Conservation (phyloP, 2,888 invertebrate genomes). For the Micropterix aruncella region DNA sequence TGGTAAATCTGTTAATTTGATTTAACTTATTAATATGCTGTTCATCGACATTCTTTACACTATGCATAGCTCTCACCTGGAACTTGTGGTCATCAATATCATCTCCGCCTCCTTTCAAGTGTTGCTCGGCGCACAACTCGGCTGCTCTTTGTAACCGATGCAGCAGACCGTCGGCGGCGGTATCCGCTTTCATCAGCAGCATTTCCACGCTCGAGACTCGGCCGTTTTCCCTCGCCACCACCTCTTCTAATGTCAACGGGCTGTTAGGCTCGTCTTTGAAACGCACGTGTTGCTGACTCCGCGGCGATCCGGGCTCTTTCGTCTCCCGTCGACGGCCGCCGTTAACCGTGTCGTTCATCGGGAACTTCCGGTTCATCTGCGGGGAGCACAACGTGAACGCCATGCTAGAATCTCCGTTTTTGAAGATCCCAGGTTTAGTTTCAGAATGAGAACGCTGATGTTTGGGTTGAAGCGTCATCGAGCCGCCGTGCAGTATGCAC, state of each 20-base stretch:
- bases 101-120: slow-evolving; percentile 60
- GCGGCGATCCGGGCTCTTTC: slow-evolving; percentile 25
- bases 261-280: slow-evolving; percentile 32
- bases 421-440: slow-evolving; percentile 32
- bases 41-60: too few species aligned
- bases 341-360: slow-evolving; percentile 15
- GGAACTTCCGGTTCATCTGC: slow-evolving; percentile 37
- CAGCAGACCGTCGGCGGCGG: slow-evolving; percentile 52
- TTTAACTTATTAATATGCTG: too few species aligned
- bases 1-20: too few species aligned
- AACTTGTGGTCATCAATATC: slow-evolving; percentile 66
- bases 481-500: slow-evolving; percentile 23
- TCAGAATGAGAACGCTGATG: slow-evolving; percentile 35
- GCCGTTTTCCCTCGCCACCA: slow-evolving; percentile 35
- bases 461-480: slow-evolving; percentile 29
- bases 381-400: slow-evolving; percentile 38
- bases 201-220: slow-evolving; percentile 43
- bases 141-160: slow-evolving; percentile 56
- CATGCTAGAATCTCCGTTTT: slow-evolving; percentile 30
- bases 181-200: slow-evolving; percentile 51
- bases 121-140: slow-evolving; percentile 56
- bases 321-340: slow-evolving; percentile 17
- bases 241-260: slow-evolving; percentile 27
- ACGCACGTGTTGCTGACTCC: slow-evolving; percentile 32
- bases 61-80: too few species aligned